Base-by-base conservation (phyloP, 1,140 invertebrate genomes). In the Psilanteris sp. region DNA sequence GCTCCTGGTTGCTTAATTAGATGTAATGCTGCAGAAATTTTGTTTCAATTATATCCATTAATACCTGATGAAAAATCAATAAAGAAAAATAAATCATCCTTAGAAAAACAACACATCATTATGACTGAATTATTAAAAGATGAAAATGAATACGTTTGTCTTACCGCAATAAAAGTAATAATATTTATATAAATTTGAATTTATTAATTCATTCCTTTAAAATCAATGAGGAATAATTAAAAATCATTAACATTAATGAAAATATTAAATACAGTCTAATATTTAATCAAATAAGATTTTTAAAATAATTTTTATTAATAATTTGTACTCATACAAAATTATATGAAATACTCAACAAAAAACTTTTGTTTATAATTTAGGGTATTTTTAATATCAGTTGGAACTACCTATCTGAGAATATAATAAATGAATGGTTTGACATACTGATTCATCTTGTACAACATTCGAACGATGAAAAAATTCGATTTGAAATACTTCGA, bases 1-100 rank as follows among this genome's bases (percentile, higher is more conserved):
- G 79, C 72, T 32, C 43, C 61, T 14, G 64, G 77, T 0, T 71
- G 41, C 14, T 70, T 20, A n/a, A 16, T 72, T 13, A 59, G 64
- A 34, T 82, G 80, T 11, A 82, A 82, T 31, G 67, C 79, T 1
- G 68, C 70, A 26, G 77, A 82, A 22, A 43, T 80, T 50, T 44
- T 82, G 11, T 81, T 82, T n/a, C 0, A 67, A 1, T 57, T 48
- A 3, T 78, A 52, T 41, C 50, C 62, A 9, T 37, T 77, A 0
- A 10, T 36, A 6, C 9, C 7, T 14, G 27, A 18, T 18, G 26
- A 4, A 2, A 71, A 67, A 16, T 4, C 2, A 18, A 31, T n/a
- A 4, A 72, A 36, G 7, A 64, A 29, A 31, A 72, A 32, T 5
- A 70, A 36, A 20, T 2, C 3, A 13, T 44, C 64, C 48, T 41